Base-by-base conservation (phyloP, 2,113 vertebrate genomes). In the Potamarius usumacintae region DNA sequence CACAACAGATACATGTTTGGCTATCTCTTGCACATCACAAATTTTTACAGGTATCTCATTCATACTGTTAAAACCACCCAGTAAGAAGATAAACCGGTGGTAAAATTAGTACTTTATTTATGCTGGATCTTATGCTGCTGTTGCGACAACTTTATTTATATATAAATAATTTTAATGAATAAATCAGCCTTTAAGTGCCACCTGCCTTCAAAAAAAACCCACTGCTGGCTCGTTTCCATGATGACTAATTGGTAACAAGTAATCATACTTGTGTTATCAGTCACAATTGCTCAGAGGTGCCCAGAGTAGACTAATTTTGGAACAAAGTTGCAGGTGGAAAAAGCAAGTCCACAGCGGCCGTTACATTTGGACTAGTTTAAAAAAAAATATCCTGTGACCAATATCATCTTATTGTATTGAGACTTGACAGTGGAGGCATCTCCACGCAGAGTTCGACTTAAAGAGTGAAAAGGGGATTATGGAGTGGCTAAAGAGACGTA, bases 191-290 rank as follows among this genome's bases (percentile, higher is more conserved):
- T 55, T 25, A 53, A 53, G 14, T 34, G 15, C 34, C 27, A 58
- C 14, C 15, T 9, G 53, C 27, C 2, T 77, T 77, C 74, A 22
- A 20, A 53, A 77, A 48, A 77, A 6, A 52, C 30, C 30, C 48
- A 78, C 42, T 42, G 52, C 17, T 55, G n/a, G 52, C n/a, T 81
- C 18, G 18, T 81, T 81, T 42, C 27, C 55, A 42, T 60, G 30
- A 81, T 80, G 55, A 80, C 48, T 77, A 52, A 77, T n/a, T 77
- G 20, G 48, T 14, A 53, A 53, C 25, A 57, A 57, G 4, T 80
- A 80, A 20, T 30, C 53, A 80, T 20, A 80, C 78, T 80, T 58
- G 78, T 34, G 27, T 58, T 80, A 80, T 80, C 27, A 81, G 79
- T 81, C 55, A 60, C 1, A 60, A 22, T 34, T 60, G 27, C 20